phyloP scores from a whole-genome alignment of 2,888 invertebrate genomes.

The Drosophila antonietae region DNA sequence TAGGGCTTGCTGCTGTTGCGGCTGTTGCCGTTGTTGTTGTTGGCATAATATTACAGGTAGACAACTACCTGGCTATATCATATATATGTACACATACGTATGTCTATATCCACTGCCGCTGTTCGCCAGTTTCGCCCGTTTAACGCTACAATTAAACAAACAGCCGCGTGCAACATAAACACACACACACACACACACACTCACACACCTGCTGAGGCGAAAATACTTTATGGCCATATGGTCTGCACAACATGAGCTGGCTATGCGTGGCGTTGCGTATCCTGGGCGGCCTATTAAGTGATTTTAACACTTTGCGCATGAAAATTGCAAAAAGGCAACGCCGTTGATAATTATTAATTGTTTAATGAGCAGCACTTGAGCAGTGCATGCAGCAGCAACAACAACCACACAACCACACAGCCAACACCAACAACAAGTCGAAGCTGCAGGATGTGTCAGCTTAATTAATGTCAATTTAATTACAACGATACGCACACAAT shows the following conservation, averaged over 20 bases:
- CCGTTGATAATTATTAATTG: constrained; percentile 79
- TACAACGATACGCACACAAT: constrained; percentile 42
- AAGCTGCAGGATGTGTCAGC: constrained; percentile 61
- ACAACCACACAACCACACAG: not conserved
- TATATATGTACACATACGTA: not conserved
- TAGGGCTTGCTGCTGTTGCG: constrained; percentile 33
- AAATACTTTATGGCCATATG: constrained; percentile 46
- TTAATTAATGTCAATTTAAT: constrained; percentile 79
- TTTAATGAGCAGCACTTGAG: constrained; percentile 79
- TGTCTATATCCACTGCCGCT: constrained; percentile 20
- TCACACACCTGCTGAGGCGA: constrained; percentile 34
- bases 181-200: constrained; percentile 48
- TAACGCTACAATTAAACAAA: constrained; percentile 76
- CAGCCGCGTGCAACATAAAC: constrained; percentile 77
- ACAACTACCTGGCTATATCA: constrained; percentile 43
- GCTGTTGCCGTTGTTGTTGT: constrained; percentile 58
- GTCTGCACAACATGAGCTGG: constrained; percentile 6
- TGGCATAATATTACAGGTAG: constrained; percentile 61
- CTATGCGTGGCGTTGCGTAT: constrained; percentile 1
- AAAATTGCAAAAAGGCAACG: constrained; percentile 80
- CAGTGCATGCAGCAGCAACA: constrained; percentile 31
- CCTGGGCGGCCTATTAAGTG: constrained; percentile 73
- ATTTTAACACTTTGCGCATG: constrained; percentile 80
- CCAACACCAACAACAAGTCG: constrained; percentile 1
- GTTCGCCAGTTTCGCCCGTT: constrained; percentile 66